A percentile compares a stretch with the other conserved stretches of the same genome.
phyloP scores from a whole-genome alignment of 1,140 invertebrate genomes.

The Colletes latitarsis region DNA sequence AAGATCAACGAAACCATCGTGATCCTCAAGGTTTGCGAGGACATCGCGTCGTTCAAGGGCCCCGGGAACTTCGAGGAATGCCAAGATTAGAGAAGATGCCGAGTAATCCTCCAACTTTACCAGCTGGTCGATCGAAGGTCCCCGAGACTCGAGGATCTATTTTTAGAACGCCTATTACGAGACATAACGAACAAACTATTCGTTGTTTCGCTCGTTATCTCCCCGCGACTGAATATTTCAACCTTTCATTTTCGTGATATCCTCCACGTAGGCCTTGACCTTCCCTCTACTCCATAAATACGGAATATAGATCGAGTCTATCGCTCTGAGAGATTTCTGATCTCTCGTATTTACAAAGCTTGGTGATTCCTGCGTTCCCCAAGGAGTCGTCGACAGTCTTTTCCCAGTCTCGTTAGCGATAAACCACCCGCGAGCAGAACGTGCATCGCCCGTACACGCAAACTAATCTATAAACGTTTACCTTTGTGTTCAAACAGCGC shows the following conservation, averaged over 20 bases:
- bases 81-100: conserved; percentile 12
- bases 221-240: conserved; percentile 20
- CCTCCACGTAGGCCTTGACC: conserved; percentile 1
- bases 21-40: background rate
- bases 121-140: background rate
- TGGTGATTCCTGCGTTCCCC: too few species aligned
- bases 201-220: background rate
- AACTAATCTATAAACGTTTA: background rate
- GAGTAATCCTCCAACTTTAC: background rate
- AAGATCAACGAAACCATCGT: conserved; percentile 13
- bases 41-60: too few species aligned
- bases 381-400: too few species aligned
- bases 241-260: background rate
- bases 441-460: background rate
- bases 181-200: background rate
- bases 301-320: too few species aligned
- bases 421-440: background rate
- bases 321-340: too few species aligned
- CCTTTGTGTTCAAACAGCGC: too few species aligned
- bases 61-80: background rate
- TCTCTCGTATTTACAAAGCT: too few species aligned
- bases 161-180: background rate
- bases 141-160: background rate
- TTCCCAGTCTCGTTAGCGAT: too few species aligned
- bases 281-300: background rate